phyloP scores from a whole-genome alignment of 2,113 vertebrate species.

The Limanda limanda region DNA sequence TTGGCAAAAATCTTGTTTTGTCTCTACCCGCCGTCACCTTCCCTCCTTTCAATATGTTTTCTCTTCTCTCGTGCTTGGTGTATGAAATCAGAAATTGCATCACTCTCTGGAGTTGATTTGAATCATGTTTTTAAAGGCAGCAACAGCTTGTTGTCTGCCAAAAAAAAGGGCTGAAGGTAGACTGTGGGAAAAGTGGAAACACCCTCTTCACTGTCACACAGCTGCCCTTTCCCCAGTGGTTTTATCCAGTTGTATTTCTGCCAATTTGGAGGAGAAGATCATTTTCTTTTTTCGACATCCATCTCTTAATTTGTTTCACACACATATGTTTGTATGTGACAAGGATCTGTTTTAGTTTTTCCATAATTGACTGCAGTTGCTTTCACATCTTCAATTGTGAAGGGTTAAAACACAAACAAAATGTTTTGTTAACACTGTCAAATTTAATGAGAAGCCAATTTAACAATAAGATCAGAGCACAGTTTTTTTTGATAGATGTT shows the following conservation, averaged over 20 bases:
- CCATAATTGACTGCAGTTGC: too few relatives aligned
- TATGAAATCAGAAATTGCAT: slow-evolving; percentile 35
- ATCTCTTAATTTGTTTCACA: neutral
- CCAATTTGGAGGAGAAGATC: neutral
- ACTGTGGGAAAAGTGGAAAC: neutral
- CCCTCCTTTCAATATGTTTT: slow-evolving; percentile 20
- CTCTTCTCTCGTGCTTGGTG: neutral
- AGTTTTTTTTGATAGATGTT: too few relatives aligned
- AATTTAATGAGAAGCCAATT: too few relatives aligned
- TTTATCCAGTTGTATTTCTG: neutral
- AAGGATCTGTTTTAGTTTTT: too few relatives aligned
- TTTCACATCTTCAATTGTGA: too few relatives aligned
- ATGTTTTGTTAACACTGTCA: too few relatives aligned
- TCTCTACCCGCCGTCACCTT: slow-evolving; percentile 12
- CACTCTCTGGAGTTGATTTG: slow-evolving; percentile 2
- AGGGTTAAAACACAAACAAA: too few relatives aligned
- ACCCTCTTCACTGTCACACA: neutral
- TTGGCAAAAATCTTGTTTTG: slow-evolving; percentile 32
- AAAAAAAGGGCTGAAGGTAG: slow-evolving; percentile 6
- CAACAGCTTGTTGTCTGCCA: slow-evolving; percentile 7
- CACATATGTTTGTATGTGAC: neutral
- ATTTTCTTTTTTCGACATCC: neutral
- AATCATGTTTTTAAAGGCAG: slow-evolving; percentile 31
- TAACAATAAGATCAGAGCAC: too few relatives aligned
- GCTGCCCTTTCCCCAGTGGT: neutral